phyloP scores from a whole-genome alignment of 2,888 invertebrate genomes.

The Rhorus exstirpatorius region DNA sequence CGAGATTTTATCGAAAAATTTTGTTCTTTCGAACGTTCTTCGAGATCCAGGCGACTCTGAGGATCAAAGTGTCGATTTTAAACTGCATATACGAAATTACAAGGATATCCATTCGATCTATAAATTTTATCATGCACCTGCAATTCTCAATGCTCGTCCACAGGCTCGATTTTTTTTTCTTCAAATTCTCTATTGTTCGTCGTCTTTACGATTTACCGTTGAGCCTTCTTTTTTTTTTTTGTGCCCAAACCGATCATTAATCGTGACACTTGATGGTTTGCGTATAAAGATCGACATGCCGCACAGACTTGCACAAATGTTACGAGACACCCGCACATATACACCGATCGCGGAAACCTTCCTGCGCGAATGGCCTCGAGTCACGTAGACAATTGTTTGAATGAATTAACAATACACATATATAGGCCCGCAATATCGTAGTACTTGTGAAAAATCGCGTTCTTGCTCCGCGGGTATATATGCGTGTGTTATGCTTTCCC shows the following conservation, averaged over 20 bases:
- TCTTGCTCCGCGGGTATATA: background rate
- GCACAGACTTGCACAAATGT: conserved; percentile 14
- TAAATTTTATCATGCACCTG: background rate
- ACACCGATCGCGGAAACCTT: too few relatives aligned
- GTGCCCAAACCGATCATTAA: conserved; percentile 24
- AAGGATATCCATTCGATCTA: conserved; percentile 3
- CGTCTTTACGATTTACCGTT: conserved; percentile 12
- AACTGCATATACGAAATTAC: background rate
- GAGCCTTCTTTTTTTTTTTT: conserved; percentile 10
- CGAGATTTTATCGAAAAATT: too few relatives aligned
- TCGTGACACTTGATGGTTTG: conserved; percentile 33
- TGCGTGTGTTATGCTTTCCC: background rate
- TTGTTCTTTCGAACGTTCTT: background rate
- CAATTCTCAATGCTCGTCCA: background rate
- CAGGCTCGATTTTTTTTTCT: background rate
- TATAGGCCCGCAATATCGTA: background rate
- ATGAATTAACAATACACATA: conserved; percentile 21
- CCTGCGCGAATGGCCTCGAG: conserved; percentile 2
- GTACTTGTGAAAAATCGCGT: conserved; percentile 4
- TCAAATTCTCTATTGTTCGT: background rate
- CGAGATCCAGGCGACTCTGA: background rate
- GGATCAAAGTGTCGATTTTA: background rate
- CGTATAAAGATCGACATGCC: conserved; percentile 34
- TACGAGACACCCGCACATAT: conserved; percentile 14
- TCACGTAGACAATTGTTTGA: conserved; percentile 34